phyloP scores from a whole-genome alignment of 2,113 vertebrate genomes.

The Anoura caudifer region DNA sequence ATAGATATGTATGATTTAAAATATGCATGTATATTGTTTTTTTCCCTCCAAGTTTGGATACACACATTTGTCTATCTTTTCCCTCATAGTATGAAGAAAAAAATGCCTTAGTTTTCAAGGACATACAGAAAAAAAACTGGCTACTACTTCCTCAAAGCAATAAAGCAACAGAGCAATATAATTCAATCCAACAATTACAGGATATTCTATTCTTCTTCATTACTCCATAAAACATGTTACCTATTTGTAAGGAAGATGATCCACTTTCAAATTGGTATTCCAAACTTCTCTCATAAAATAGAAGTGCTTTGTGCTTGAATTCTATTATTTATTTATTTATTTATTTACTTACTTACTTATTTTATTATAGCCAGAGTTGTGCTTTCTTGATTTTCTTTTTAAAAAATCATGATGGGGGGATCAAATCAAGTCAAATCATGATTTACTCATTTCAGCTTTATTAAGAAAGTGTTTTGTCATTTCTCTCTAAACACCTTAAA shows the following conservation, averaged over 20 bases:
- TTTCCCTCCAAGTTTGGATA: neutral
- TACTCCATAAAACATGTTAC: neutral
- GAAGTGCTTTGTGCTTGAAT: neutral
- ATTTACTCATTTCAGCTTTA: neutral
- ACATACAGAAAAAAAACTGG: neutral
- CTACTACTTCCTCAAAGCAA: neutral
- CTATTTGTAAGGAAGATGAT: neutral
- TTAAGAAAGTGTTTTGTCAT: slow-evolving; percentile 39
- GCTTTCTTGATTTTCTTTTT: neutral
- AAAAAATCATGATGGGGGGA: neutral
- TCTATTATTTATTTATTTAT: neutral
- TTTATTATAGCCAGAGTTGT: neutral
- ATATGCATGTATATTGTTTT: neutral
- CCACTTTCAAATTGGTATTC: neutral
- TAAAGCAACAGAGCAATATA: neutral
- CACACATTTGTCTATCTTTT: neutral
- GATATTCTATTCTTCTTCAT: neutral
- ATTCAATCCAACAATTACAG: neutral
- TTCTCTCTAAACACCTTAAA: slow-evolving; percentile 56
- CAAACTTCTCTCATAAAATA: neutral
- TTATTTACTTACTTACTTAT: neutral
- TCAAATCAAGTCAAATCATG: neutral
- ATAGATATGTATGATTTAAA: neutral
- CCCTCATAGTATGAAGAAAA: neutral
- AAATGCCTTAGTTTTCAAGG: neutral